These are phyloP conservation scores for Radopholus similis DNA, from an alignment of 1,140 invertebrate species.

Conservation along the genomic window DNA sequence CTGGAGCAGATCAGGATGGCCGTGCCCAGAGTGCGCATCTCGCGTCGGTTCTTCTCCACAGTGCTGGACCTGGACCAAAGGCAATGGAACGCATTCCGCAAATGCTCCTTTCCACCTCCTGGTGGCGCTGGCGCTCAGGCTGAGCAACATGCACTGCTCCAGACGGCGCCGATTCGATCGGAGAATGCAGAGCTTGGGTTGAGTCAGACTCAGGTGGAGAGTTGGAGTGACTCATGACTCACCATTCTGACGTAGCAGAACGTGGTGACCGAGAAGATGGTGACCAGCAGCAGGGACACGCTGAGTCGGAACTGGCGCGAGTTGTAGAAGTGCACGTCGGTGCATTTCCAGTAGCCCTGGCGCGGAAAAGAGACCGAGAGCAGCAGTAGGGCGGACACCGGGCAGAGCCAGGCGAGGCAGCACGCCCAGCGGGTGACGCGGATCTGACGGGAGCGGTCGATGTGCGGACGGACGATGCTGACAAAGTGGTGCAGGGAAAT, in stretches of 20 bases:
- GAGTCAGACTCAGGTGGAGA: too few relatives aligned
- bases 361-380: slow-evolving; percentile 16
- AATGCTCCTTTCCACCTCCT: too few relatives aligned
- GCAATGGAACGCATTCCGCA: too few relatives aligned
- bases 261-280: slow-evolving; percentile 42
- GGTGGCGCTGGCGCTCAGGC: too few relatives aligned
- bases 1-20: slow-evolving; percentile 42
- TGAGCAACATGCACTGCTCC: too few relatives aligned
- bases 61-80: neutral
- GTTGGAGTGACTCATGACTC: slow-evolving; percentile 8
- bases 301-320: slow-evolving; percentile 32
- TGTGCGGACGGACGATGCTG: slow-evolving; percentile 29
- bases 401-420: slow-evolving; percentile 31
- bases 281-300: slow-evolving; percentile 30
- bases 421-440: slow-evolving; percentile 21
- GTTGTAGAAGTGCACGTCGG: slow-evolving; percentile 40
- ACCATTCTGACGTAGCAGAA: slow-evolving; percentile 33
- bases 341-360: slow-evolving; percentile 39
- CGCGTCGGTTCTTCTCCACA: slow-evolving; percentile 6
- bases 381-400: slow-evolving; percentile 26
- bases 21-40: slow-evolving; percentile 37
- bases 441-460: neutral
- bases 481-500: slow-evolving; percentile 42
- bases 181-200: too few relatives aligned
- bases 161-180: too few relatives aligned